Conservation (phyloP, 2,113 vertebrate species). For the Coracopsis vasa region DNA sequence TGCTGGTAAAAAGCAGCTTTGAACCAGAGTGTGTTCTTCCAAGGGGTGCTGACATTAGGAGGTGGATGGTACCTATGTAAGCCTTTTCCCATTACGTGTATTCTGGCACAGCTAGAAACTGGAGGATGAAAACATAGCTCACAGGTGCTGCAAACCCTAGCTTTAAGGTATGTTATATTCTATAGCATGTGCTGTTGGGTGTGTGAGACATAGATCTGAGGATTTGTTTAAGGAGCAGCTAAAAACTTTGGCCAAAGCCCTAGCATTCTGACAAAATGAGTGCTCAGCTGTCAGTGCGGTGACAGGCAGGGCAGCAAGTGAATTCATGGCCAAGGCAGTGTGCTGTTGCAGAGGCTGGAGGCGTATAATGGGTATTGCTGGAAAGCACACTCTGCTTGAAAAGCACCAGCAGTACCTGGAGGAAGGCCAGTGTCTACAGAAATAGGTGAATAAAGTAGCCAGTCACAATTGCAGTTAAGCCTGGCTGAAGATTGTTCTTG, state of each 20-base stretch:
- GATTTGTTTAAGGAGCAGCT: neutral
- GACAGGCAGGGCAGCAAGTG: neutral
- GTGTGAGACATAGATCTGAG: neutral
- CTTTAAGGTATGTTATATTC: neutral
- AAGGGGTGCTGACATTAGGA: neutral
- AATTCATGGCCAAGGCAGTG: neutral
- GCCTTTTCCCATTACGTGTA: neutral
- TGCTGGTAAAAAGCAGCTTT: neutral
- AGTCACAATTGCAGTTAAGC: neutral
- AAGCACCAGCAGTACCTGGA: neutral
- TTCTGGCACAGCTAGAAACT: neutral
- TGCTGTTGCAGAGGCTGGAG: neutral
- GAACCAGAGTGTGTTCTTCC: neutral
- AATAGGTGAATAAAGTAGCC: neutral
- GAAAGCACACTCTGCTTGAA: neutral
- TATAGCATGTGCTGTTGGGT: neutral
- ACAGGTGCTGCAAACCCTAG: neutral
- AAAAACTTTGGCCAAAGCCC: neutral
- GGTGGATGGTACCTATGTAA: neutral
- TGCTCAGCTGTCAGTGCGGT: neutral
- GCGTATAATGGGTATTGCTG: neutral
- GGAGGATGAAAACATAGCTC: neutral
- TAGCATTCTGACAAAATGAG: neutral
- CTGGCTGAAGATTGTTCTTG: neutral
- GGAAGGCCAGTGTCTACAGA: neutral